A percentile compares a stretch with the other conserved stretches of the same genome.
Conservation (phyloP, 2,113 vertebrate genomes). For the Emydura subglobosa region DNA sequence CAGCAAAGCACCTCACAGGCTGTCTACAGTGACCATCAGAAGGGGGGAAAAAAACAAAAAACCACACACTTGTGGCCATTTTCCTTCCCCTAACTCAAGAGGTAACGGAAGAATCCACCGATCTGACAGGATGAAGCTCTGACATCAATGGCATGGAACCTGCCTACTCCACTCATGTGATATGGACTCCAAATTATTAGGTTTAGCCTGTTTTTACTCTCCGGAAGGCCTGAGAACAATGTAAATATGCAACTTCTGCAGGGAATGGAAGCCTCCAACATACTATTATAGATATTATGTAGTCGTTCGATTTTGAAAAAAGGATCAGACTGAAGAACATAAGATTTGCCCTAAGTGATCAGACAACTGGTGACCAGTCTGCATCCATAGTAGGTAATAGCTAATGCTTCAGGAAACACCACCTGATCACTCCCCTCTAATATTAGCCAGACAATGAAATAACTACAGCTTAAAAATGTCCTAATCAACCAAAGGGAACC, state of each 20-base stretch:
- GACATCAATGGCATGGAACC: fast-evolving
- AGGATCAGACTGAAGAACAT: not conserved
- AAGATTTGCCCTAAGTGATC: not conserved
- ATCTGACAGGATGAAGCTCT: not conserved
- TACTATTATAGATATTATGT: too few species aligned
- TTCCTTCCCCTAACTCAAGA: not conserved
- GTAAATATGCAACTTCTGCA: not conserved
- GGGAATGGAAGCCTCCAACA: not conserved
- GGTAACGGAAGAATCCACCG: not conserved
- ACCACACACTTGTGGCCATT: not conserved
- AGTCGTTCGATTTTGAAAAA: not conserved
- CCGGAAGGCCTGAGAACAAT: not conserved
- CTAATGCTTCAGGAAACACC: fast-evolving
- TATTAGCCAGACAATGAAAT: fast-evolving
- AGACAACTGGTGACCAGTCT: not conserved
- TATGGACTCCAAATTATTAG: not conserved
- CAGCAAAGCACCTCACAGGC: fast-evolving
- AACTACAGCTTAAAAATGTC: not conserved
- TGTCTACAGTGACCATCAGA: not conserved
- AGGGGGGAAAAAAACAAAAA: not conserved
- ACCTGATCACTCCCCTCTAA: not conserved
- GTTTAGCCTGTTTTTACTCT: not conserved
- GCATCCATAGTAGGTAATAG: fast-evolving
- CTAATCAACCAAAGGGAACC: fast-evolving
- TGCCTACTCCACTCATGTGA: not conserved